Conservation (phyloP, 2,797 vertebrate species). For the Smutsia gigantea region DNA sequence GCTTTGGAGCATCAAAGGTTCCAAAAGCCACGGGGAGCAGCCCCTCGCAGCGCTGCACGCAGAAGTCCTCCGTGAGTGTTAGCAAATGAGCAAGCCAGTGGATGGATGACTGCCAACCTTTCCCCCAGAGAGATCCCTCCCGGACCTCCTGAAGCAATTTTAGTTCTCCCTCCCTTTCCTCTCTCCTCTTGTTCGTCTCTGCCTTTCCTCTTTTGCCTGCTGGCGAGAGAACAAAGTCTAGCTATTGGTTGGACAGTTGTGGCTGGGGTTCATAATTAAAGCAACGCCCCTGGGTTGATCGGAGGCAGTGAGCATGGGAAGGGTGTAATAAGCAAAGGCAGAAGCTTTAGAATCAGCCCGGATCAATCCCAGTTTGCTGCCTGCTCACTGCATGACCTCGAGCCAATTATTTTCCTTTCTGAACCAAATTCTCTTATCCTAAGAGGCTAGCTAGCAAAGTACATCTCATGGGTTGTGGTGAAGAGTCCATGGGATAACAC, state of each 20-base stretch:
- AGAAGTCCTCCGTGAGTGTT: not conserved
- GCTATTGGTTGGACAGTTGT: not conserved
- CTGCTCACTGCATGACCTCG: not conserved
- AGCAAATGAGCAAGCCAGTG: not conserved
- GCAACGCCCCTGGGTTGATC: not conserved
- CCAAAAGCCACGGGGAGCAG: not conserved
- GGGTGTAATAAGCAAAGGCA: not conserved
- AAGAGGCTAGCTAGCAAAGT: not conserved
- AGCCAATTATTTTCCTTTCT: not conserved
- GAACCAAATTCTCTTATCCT: not conserved
- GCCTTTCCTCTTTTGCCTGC: not conserved
- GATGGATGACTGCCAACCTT: no score
- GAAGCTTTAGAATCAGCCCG: not conserved
- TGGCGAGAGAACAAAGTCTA: not conserved
- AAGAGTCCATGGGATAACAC: not conserved
- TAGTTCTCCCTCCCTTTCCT: not conserved
- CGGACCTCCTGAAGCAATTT: not conserved
- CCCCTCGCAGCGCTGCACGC: not conserved
- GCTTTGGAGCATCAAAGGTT: not conserved
- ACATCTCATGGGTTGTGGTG: not conserved
- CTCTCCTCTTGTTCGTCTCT: not conserved
- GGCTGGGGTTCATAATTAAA: not conserved
- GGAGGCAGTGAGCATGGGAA: not conserved
- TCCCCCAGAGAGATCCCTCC: rapidly evolving
- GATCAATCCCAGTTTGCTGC: not conserved